A percentile compares a stretch with the other conserved stretches of the same genome.
Evolutionary conservation across 2,113 vertebrate species (phyloP).

Genomic region (Xenus cinereus): DNA sequence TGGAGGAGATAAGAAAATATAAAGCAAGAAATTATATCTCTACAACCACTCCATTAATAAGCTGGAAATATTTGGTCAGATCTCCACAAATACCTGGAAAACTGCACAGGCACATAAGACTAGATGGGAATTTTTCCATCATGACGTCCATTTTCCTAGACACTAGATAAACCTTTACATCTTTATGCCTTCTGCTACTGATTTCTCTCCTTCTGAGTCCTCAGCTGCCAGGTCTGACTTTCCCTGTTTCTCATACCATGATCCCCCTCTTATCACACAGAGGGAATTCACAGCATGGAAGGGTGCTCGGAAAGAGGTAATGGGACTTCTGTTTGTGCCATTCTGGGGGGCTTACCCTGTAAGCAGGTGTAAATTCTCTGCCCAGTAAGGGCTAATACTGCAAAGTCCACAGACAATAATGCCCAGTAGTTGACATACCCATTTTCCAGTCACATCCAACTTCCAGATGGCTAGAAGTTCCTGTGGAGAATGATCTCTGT

Average conservation of each 20-base stretch:
- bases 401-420: neutral
- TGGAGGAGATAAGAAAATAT: neutral
- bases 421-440: neutral
- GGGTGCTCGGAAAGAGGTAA: neutral
- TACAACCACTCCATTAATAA: neutral
- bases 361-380: neutral
- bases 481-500: neutral
- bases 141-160: neutral
- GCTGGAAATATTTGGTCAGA: neutral
- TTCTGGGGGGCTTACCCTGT: neutral
- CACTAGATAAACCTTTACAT: neutral
- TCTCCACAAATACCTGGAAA: neutral
- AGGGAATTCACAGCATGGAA: neutral
- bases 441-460: neutral
- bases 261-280: neutral
- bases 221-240: neutral
- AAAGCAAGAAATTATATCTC: neutral
- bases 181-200: neutral
- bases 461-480: neutral
- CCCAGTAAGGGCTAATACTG: neutral
- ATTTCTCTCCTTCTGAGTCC: neutral
- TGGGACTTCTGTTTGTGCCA: neutral
- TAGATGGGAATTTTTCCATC: neutral
- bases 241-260: neutral
- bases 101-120: neutral